A percentile compares a stretch with the other conserved stretches of the same genome.
These are phyloP conservation scores for Antechinus flavipes DNA, from an alignment of 2,113 vertebrate genomes.

Conservation along the genomic window DNA sequence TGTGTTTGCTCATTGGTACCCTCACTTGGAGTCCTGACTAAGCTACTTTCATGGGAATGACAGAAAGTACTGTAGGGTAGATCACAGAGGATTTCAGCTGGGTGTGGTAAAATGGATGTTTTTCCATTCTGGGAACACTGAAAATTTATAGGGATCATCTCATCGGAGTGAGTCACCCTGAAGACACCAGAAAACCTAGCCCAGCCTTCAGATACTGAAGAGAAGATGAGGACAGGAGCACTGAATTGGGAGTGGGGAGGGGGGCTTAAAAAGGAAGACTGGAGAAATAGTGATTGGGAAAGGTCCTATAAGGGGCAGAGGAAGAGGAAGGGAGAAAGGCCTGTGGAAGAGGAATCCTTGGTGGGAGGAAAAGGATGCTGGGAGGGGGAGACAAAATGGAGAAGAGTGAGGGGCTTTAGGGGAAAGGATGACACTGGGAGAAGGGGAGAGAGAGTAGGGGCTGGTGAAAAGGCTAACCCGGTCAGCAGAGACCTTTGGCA, in stretches of 20 bases:
- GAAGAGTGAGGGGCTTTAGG: neutral
- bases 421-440: neutral
- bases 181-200: neutral
- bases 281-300: neutral
- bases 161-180: neutral
- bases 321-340: neutral
- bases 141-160: neutral
- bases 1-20: neutral
- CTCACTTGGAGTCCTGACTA: neutral
- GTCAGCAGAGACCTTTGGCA: neutral
- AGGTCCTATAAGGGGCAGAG: neutral
- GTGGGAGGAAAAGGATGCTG: neutral
- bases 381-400: neutral
- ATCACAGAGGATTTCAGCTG: neutral
- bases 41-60: neutral
- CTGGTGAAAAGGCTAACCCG: neutral
- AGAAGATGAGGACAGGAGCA: neutral
- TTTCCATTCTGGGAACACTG: neutral
- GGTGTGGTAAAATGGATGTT: neutral
- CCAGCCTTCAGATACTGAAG: neutral
- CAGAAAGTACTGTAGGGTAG: neutral
- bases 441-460: neutral
- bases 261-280: neutral
- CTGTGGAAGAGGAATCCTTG: neutral
- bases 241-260: neutral